Evolutionary conservation across 2,888 invertebrate genomes (phyloP).

Genomic region (Hypsopygia costalis): DNA sequence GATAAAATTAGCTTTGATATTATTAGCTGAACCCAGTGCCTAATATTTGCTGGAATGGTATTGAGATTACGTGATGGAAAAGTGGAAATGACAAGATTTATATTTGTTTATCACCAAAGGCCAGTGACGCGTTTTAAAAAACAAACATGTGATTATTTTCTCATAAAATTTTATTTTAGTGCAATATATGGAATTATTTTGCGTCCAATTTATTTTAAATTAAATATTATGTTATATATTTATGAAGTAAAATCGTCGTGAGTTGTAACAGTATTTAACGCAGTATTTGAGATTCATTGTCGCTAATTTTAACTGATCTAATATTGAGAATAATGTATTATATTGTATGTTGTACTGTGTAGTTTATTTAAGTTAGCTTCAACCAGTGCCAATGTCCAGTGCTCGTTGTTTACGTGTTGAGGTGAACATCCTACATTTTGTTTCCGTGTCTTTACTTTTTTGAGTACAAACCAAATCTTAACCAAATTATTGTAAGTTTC

Average conservation of each 20-base stretch:
- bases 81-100: conserved; percentile 18
- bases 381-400: conserved; percentile 56
- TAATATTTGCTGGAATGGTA: conserved; percentile 51
- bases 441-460: conserved; percentile 25
- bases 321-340: conserved; percentile 14
- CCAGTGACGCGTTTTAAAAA: conserved; percentile 28
- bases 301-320: conserved; percentile 15
- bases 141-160: conserved; percentile 1
- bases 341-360: conserved; percentile 29
- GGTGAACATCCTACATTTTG: conserved; percentile 7
- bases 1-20: conserved; percentile 69
- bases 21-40: conserved; percentile 74
- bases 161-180: conserved; percentile 40
- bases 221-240: conserved; percentile 38
- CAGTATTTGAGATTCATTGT: conserved; percentile 53
- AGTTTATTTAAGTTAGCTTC: conserved; percentile 42
- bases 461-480: conserved; percentile 56
- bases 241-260: conserved; percentile 46
- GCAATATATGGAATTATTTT: conserved; percentile 76
- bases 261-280: conserved; percentile 68
- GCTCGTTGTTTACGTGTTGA: conserved; percentile 30
- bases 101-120: conserved; percentile 25
- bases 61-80: conserved; percentile 52
- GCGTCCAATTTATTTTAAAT: conserved; percentile 68
- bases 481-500: conserved; percentile 59